phyloP scores from a whole-genome alignment of 2,797 vertebrate species.

The Urophycis tenuis region DNA sequence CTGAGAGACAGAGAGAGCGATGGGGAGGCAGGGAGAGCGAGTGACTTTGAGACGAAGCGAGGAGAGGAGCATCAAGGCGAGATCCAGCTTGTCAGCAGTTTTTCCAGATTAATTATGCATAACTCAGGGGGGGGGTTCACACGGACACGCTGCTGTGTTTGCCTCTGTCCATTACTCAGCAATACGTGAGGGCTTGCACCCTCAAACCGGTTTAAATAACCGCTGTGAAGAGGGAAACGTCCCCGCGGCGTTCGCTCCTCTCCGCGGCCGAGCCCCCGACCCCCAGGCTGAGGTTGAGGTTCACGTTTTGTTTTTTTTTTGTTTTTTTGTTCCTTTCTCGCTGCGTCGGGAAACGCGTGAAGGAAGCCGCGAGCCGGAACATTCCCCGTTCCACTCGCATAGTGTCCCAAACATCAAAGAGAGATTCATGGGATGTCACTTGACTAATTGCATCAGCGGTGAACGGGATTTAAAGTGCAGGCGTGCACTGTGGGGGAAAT shows the following conservation, averaged over 20 bases:
- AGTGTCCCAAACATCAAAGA: neutral
- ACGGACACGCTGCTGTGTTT: slow-evolving; percentile 7
- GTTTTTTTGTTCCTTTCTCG: too few species aligned
- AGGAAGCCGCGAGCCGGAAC: neutral
- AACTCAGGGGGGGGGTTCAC: slow-evolving; percentile 23
- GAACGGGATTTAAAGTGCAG: neutral
- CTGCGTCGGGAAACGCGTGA: neutral
- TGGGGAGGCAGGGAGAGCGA: neutral
- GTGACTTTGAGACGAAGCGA: neutral
- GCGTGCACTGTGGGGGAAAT: neutral
- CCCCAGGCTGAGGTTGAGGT: too few species aligned
- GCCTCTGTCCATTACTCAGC: neutral
- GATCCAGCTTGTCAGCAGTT: slow-evolving; percentile 48
- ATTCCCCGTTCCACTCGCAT: neutral
- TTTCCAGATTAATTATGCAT: slow-evolving; percentile 43
- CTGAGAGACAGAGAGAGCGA: neutral
- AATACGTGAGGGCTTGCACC: neutral
- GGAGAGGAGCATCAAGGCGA: slow-evolving; percentile 25
- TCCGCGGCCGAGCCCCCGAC: neutral
- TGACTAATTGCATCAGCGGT: neutral
- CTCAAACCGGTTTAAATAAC: neutral
- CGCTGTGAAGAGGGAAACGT: neutral
- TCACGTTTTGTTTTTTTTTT: neutral
- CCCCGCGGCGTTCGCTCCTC: too few species aligned
- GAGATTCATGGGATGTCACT: too few species aligned